A percentile compares a stretch with the other conserved stretches of the same genome.
Conservation (phyloP, 2,113 vertebrate genomes). For the Centrocercus urophasianus region DNA sequence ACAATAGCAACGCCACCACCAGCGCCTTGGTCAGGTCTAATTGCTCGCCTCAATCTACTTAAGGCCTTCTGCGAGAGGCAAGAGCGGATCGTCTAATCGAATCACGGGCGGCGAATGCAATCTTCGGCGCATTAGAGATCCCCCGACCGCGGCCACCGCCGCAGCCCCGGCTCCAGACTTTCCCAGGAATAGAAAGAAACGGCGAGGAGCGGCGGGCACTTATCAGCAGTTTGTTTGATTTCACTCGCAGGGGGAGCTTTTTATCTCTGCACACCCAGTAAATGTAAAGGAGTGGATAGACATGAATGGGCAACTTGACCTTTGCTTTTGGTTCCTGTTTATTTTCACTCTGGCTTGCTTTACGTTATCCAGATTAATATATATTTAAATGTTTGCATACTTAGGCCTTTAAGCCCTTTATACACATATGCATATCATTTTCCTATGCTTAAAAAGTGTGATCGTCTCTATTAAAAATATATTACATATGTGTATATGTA, state of each 20-base stretch:
- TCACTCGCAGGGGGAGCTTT: slow-evolving; percentile 67
- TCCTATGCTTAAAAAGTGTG: not conserved
- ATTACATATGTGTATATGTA: not conserved
- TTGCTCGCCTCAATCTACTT: slow-evolving; percentile 77
- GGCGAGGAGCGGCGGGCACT: slow-evolving; percentile 57
- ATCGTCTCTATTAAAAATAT: slow-evolving; percentile 29
- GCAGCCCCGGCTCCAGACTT: slow-evolving; percentile 59
- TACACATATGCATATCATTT: slow-evolving; percentile 46
- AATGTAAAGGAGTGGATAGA: slow-evolving; percentile 65
- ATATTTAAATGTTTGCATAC: slow-evolving; percentile 66
- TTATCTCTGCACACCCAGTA: slow-evolving; percentile 66
- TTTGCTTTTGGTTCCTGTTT: slow-evolving; percentile 65
- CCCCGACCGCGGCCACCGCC: slow-evolving; percentile 36
- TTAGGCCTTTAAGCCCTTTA: slow-evolving; percentile 63
- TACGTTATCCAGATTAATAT: slow-evolving; percentile 70
- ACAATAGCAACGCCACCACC: slow-evolving; percentile 41
- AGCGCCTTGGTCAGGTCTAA: slow-evolving; percentile 71
- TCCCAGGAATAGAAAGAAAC: slow-evolving; percentile 48
- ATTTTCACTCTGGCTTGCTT: slow-evolving; percentile 68
- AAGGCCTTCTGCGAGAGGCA: slow-evolving; percentile 72
- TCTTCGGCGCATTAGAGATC: slow-evolving; percentile 73
- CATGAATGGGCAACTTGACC: slow-evolving; percentile 72
- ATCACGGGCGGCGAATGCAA: slow-evolving; percentile 78
- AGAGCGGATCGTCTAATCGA: slow-evolving; percentile 79
- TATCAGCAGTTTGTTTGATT: slow-evolving; percentile 81